Evolutionary conservation across 2,888 invertebrate species (phyloP), one percentile per base, ranked within the genome.

Genomic region (Macrosoma leucophasiata): DNA sequence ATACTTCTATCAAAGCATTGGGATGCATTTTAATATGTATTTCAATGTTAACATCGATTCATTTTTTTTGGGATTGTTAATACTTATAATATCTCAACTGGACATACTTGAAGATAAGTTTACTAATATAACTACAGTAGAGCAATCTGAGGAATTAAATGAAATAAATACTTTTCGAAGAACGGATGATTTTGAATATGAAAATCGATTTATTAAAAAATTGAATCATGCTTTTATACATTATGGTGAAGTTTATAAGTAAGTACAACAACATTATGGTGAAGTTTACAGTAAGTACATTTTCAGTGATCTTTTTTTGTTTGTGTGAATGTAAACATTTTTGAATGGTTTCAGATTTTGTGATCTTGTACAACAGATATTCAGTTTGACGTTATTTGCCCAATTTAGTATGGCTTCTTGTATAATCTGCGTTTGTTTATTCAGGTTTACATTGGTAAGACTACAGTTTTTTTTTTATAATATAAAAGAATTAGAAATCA

Each of bases 381-480:
- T 75, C 27, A 64, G 66, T 30, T 14, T 55, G 2, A 55, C 63
- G 1, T 15, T 76, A 18, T 72, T 78, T 42, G 40, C 62, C 6
- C 76, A 75, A 42, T 70, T 76, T 18, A 49, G 63, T 28, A 50
- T 70, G 51, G 61, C 70, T 2, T 71, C 75, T 1, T 62, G 59
- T 33, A 59, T 72, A 9, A 66, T 77, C 38, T 78, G 78, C 39
- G 59, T 72, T 30, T 69, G 69, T 18, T 52, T 75, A 4, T 67
- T 69, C 41, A 58, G 73, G 44, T 74, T 76, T 43, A 75, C 71
- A 3, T 39, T 73, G 60, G 78, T 76, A 51, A 62, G 61, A 46
- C 21, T 14, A 19, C 13, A 25, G 6, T 13, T 25, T 7, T 7
- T 4, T 25, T 1, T 26, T 8, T 21, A 3, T 18, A 22, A n/a